phyloP scores from a whole-genome alignment of 2,797 vertebrate species.

The Anniella stebbinsi region DNA sequence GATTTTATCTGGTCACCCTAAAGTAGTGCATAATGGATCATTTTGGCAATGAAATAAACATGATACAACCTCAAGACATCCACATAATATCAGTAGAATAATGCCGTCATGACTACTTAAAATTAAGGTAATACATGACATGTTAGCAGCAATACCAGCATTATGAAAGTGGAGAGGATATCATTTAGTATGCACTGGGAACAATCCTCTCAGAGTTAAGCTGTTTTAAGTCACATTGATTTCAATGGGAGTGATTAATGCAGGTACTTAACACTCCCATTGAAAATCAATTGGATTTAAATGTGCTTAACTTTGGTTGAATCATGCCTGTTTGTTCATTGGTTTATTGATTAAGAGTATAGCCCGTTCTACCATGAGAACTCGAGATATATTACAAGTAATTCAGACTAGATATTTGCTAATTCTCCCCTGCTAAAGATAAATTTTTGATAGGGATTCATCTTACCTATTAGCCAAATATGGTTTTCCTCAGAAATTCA shows the following conservation, averaged over 20 bases:
- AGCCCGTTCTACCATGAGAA: neutral
- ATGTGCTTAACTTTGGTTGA: neutral
- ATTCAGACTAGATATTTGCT: neutral
- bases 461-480: neutral
- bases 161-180: slow-evolving; percentile 40
- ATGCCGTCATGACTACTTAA: slow-evolving; percentile 41
- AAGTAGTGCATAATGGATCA: slow-evolving; percentile 15
- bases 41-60: slow-evolving; percentile 33
- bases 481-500: neutral
- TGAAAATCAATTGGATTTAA: slow-evolving; percentile 38
- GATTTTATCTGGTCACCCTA: too few relatives aligned
- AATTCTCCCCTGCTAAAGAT: neutral
- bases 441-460: neutral
- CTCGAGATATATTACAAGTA: neutral
- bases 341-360: neutral
- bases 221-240: slow-evolving; percentile 3
- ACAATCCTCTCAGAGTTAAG: neutral
- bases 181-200: neutral
- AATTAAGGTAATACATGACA: slow-evolving; percentile 44
- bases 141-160: neutral
- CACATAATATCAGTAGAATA: slow-evolving; percentile 20
- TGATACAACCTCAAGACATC: slow-evolving; percentile 16
- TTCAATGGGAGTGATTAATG: slow-evolving; percentile 17
- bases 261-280: neutral
- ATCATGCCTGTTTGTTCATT: neutral